Percentiles rank a stretch among this genome's conserved stretches.
Conservation (phyloP, 2,797 vertebrate species). For the Austrolebias charrua region DNA sequence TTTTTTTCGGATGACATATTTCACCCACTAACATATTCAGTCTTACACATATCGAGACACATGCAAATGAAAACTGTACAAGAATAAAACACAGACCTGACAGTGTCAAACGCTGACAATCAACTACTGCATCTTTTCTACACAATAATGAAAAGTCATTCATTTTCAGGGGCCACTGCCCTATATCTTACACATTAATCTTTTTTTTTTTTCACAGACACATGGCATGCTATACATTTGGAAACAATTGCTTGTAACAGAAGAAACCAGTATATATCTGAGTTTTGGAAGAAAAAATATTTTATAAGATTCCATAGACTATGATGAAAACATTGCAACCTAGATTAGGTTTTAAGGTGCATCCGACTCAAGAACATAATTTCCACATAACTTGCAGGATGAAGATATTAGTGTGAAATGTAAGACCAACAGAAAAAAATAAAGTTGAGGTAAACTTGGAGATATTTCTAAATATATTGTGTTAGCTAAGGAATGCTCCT, state of each 20-base stretch:
- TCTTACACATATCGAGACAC: conserved; percentile 2
- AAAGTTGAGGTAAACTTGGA: background rate
- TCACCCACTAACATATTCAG: conserved; percentile 6
- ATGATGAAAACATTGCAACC: conserved; percentile 9
- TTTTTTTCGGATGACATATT: conserved; percentile 35
- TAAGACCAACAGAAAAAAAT: background rate
- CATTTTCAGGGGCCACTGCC: conserved; percentile 53
- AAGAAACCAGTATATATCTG: background rate
- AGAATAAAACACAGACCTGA: conserved; percentile 33
- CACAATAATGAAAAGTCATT: conserved; percentile 54
- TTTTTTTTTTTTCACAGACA: conserved; percentile 23
- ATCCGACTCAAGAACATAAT: conserved; percentile 1
- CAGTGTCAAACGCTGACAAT: conserved; percentile 44
- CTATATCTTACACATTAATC: conserved; percentile 37
- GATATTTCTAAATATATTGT: conserved; percentile 6
- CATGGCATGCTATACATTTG: conserved; percentile 48
- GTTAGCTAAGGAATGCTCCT: background rate
- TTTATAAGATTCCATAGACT: background rate
- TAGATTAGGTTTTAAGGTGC: background rate
- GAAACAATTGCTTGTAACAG: conserved; percentile 23
- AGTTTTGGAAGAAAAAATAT: background rate
- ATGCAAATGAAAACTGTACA: conserved; percentile 11
- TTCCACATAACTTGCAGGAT: background rate
- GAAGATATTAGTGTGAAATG: background rate
- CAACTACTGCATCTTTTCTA: conserved; percentile 38